Conservation (phyloP, 2,797 vertebrate species). For the Trematomus bernacchii region DNA sequence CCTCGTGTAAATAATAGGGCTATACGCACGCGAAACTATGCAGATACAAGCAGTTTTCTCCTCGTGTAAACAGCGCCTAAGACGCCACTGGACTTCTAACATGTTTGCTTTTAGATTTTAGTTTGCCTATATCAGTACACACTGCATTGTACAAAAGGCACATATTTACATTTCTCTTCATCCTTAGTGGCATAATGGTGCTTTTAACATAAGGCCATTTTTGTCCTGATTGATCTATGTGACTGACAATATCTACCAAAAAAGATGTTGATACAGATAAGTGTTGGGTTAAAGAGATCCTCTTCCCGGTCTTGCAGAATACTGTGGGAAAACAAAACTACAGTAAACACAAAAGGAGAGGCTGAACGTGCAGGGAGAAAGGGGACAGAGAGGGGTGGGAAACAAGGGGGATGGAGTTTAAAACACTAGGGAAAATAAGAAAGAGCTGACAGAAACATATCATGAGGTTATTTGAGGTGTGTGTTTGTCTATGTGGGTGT, state of each 20-base stretch:
- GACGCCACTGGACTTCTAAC: not conserved
- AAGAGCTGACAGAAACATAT: constrained; percentile 35
- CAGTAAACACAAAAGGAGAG: constrained; percentile 17
- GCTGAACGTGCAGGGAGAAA: constrained; percentile 2
- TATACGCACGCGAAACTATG: too few species aligned
- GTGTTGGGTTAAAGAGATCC: constrained; percentile 12
- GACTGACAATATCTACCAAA: not conserved
- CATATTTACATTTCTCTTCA: not conserved
- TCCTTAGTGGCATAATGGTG: not conserved
- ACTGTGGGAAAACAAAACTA: constrained; percentile 33
- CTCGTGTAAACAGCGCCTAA: too few species aligned
- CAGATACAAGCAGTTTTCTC: too few species aligned
- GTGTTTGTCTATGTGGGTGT: constrained; percentile 52
- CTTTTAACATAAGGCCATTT: not conserved
- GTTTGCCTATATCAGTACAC: not conserved
- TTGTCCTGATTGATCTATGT: not conserved
- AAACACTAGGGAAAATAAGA: constrained; percentile 27
- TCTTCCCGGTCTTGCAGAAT: constrained; percentile 12
- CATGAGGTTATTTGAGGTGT: constrained; percentile 58
- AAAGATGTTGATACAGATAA: constrained; percentile 5
- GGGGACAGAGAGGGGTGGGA: constrained; percentile 15
- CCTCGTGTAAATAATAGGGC: too few species aligned
- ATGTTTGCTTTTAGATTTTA: not conserved
- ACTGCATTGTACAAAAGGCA: not conserved
- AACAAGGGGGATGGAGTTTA: constrained; percentile 16